These are phyloP conservation scores for Myzus persicae DNA, from an alignment of 1,140 invertebrate species.

Conservation along the genomic window DNA sequence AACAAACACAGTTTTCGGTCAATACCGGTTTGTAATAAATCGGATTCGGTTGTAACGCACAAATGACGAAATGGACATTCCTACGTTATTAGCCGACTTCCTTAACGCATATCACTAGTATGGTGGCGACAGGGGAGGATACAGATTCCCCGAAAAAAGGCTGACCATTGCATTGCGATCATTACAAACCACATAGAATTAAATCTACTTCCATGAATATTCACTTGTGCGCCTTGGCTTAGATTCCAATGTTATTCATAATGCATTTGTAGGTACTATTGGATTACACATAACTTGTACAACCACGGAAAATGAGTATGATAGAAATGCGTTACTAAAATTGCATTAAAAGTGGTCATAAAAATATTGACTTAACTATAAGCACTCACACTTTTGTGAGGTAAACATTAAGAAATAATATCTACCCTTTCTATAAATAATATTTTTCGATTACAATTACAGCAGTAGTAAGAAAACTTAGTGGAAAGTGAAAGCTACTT, in stretches of 20 bases:
- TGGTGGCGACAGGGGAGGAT: neutral
- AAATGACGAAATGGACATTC: conserved; percentile 39
- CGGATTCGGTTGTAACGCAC: neutral
- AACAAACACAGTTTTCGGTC: conserved; percentile 35
- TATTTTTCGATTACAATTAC: neutral
- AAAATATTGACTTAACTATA: neutral
- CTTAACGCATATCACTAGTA: neutral
- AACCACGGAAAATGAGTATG: neutral
- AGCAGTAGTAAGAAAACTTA: neutral
- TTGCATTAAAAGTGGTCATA: neutral
- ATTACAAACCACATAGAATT: neutral
- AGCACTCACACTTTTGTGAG: too few species aligned
- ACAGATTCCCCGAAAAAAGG: neutral
- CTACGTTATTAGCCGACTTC: neutral
- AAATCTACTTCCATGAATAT: neutral
- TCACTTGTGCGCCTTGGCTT: neutral
- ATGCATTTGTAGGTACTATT: neutral
- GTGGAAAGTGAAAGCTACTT: neutral
- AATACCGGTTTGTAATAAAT: conserved; percentile 51
- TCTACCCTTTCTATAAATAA: neutral
- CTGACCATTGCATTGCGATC: neutral
- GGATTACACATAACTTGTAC: neutral
- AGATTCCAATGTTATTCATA: neutral
- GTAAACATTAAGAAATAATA: neutral
- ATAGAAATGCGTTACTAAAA: neutral